Conservation (phyloP, 2,888 invertebrate species). For the Julus scanicus region DNA sequence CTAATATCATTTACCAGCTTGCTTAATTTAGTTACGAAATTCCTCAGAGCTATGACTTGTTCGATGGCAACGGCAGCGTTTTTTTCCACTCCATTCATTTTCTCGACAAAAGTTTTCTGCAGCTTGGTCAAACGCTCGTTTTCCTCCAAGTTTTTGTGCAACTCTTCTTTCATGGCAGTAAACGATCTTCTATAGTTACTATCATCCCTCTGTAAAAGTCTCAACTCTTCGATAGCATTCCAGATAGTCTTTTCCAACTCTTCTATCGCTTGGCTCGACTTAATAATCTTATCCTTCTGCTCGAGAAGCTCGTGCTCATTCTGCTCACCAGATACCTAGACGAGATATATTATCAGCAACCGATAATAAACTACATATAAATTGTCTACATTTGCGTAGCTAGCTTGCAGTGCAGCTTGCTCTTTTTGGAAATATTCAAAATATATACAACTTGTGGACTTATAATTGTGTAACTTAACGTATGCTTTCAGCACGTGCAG, state of each 20-base stretch:
- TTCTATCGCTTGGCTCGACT: neutral
- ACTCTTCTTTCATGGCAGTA: neutral
- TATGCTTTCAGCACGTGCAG: too few relatives aligned
- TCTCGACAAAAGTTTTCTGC: neutral
- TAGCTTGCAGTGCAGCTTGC: too few relatives aligned
- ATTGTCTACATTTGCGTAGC: too few relatives aligned
- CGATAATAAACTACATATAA: too few relatives aligned
- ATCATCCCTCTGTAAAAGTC: neutral
- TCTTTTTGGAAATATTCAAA: too few relatives aligned
- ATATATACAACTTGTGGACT: too few relatives aligned
- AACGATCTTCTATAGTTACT: neutral
- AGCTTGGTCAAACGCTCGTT: neutral
- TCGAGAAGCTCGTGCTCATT: neutral
- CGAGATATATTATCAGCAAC: too few relatives aligned
- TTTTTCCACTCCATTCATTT: slow-evolving; percentile 9
- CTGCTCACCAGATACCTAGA: neutral
- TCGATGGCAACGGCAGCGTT: neutral
- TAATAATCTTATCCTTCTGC: neutral
- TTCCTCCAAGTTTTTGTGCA: slow-evolving; percentile 36
- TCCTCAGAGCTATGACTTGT: slow-evolving; percentile 31
- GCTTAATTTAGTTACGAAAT: slow-evolving; percentile 8
- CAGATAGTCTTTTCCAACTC: slow-evolving; percentile 36
- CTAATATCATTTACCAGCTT: slow-evolving; percentile 18
- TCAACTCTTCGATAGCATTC: slow-evolving; percentile 36
- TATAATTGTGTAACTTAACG: too few relatives aligned